phyloP scores from a whole-genome alignment of 2,113 vertebrate species.

The Gadus chalcogrammus region DNA sequence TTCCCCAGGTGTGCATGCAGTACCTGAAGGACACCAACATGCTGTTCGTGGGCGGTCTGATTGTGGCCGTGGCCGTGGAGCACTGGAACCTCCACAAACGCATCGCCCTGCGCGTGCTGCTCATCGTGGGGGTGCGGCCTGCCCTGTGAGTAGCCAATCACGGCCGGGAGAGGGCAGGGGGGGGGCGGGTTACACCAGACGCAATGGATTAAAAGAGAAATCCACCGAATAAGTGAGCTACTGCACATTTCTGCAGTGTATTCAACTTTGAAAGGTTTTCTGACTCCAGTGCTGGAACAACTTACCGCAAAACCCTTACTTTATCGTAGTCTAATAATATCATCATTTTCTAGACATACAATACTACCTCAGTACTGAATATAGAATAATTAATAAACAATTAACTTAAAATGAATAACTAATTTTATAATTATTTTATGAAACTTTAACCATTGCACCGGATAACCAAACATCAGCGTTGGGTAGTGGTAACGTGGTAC shows the following conservation, averaged over 20 bases:
- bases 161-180: not conserved
- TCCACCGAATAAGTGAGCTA: no score
- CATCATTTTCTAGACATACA: not conserved
- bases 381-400: not conserved
- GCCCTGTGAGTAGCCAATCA: conserved; percentile 78
- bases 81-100: conserved; percentile 94
- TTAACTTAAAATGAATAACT: not conserved
- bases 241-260: no score
- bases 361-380: not conserved
- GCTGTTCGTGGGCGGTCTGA: conserved; percentile 91
- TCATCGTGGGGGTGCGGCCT: conserved; percentile 85
- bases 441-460: no score
- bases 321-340: no score
- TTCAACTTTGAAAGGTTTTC: no score
- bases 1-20: conserved; percentile 87
- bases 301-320: no score
- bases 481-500: no score
- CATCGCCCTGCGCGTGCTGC: conserved; percentile 84
- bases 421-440: no score
- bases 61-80: conserved; percentile 90
- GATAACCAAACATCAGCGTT: no score
- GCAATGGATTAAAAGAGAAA: no score
- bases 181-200: not conserved
- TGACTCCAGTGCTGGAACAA: no score
- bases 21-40: conserved; percentile 96